Conservation (phyloP, 37 sponge, comb jelly and placozoan species). For the Tethya wilhelma region DNA sequence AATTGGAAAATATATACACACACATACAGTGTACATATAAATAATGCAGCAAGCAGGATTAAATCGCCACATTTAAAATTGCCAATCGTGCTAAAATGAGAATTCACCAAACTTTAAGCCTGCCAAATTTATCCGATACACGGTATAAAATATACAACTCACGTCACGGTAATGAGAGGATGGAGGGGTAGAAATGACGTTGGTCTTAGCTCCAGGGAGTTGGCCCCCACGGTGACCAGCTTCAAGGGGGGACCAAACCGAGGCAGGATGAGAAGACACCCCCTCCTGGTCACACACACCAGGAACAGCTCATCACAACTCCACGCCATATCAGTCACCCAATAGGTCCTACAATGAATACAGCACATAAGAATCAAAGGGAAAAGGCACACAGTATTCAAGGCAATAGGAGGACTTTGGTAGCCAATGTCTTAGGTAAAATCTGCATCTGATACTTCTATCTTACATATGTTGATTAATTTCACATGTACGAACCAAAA, state of each 20-base stretch:
- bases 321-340: conserved; percentile 74
- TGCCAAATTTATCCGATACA: too few species aligned
- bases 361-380: too few species aligned
- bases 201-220: conserved; percentile 71
- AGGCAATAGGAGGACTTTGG: too few species aligned
- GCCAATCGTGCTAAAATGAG: too few species aligned
- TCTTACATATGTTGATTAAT: not conserved
- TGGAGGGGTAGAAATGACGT: conserved; percentile 52
- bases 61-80: not conserved
- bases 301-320: conserved; percentile 64
- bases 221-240: conserved; percentile 39
- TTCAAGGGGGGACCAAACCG: conserved; percentile 53
- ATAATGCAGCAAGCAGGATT: not conserved
- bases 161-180: conserved; percentile 65
- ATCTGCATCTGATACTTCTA: not conserved
- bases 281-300: conserved; percentile 59
- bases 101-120: too few species aligned
- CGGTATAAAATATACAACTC: conserved; percentile 20
- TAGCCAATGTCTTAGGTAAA: not conserved
- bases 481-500: not conserved
- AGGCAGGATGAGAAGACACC: conserved; percentile 55
- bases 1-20: not conserved
- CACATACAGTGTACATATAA: too few species aligned
- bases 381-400: too few species aligned
- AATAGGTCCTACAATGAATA: conserved; percentile 43